phyloP scores from a whole-genome alignment of 2,797 vertebrate species.

The Sylvilagus floridanus region DNA sequence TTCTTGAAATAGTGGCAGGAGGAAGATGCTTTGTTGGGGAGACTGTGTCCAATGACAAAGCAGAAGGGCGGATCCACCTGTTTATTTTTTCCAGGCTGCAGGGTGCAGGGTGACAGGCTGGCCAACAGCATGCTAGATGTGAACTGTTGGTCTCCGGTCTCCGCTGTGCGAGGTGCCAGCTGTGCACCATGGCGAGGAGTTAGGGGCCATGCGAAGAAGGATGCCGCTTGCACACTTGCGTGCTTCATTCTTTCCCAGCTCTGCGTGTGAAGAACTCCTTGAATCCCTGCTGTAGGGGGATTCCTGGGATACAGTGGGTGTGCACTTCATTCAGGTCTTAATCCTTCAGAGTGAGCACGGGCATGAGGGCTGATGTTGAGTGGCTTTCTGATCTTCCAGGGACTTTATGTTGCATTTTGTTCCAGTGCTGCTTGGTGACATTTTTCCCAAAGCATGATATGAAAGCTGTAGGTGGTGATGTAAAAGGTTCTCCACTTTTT shows the following conservation, averaged over 20 bases:
- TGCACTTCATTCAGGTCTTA: neutral
- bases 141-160: neutral
- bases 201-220: rapidly evolving
- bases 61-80: neutral
- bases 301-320: neutral
- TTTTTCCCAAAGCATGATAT: neutral
- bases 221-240: neutral
- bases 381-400: neutral
- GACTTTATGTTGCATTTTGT: neutral
- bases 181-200: neutral
- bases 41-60: neutral
- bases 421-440: neutral
- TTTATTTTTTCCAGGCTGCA: neutral
- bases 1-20: neutral
- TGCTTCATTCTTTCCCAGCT: neutral
- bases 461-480: neutral
- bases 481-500: neutral
- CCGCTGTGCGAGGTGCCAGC: neutral
- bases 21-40: rapidly evolving
- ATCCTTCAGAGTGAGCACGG: conserved; percentile 36
- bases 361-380: neutral
- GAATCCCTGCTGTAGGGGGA: conserved; percentile 15
- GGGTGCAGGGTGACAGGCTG: neutral
- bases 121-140: neutral
- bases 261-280: neutral